A percentile compares a stretch with the other conserved stretches of the same genome.
Evolutionary conservation across 2,113 vertebrate genomes (phyloP).

Genomic region (Corydoras maculifer): DNA sequence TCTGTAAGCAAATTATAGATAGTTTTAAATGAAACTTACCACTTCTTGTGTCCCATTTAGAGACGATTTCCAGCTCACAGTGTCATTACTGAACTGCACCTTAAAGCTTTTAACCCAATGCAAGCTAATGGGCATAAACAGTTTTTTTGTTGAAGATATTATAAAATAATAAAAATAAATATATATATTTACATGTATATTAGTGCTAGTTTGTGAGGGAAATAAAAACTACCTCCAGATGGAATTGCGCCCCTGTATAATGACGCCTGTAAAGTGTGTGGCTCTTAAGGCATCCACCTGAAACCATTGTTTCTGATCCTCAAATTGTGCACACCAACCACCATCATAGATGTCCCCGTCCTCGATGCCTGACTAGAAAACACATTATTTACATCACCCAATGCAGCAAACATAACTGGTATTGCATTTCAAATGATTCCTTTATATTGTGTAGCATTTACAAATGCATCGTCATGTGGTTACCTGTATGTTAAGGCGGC

Average conservation of each 20-base stretch:
- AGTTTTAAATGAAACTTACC: conserved; percentile 53
- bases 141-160: background rate
- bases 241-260: conserved; percentile 85
- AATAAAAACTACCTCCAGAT: conserved; percentile 77
- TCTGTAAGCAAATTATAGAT: background rate
- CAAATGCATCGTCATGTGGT: background rate
- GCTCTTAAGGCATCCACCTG: conserved; percentile 70
- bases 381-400: background rate
- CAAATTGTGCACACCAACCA: conserved; percentile 75
- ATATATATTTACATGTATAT: too few relatives aligned
- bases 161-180: too few relatives aligned
- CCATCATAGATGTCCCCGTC: conserved; percentile 83
- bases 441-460: too few relatives aligned
- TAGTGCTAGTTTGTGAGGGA: too few relatives aligned
- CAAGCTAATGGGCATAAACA: conserved; percentile 56
- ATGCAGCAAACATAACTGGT: too few relatives aligned
- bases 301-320: conserved; percentile 77
- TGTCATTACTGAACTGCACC: conserved; percentile 87
- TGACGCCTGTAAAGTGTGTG: conserved; percentile 75
- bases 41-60: conserved; percentile 70
- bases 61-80: conserved; percentile 67
- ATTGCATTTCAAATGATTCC: too few relatives aligned
- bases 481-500: conserved; percentile 89
- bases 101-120: conserved; percentile 81
- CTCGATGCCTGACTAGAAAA: conserved; percentile 75